Evolutionary conservation across 2,113 vertebrate species (phyloP), one percentile per base, ranked within the genome.

Genomic region (Pionites leucogaster): DNA sequence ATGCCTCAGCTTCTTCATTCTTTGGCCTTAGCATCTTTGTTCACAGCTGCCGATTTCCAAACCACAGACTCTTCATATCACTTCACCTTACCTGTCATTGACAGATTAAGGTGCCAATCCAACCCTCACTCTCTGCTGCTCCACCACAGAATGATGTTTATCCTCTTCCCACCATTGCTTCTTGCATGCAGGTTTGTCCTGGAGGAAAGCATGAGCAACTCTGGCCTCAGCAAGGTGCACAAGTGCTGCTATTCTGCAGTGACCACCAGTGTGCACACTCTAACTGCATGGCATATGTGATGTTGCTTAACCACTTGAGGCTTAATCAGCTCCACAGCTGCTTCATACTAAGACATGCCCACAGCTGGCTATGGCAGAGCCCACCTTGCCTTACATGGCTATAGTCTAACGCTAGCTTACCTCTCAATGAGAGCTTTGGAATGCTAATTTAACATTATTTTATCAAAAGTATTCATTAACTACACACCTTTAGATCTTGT

Each of bases 221-320:
- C 52, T 35, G 20, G 42, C 41, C 65, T 37, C 41, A 63, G 69
- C 8, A 2, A 57, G 33, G 28, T 11, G 17, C 70, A 25, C 59
- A 31, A 25, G 24, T 33, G 47, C 22, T 2, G 4, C 41, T 35
- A 3, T 25, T 55, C 46, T 64, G 62, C 52, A n/a, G 41, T 13
- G 23, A 49, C 52, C 2, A 1, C 23, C 1, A 1, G 9, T 12
- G 49, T 14, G 37, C 63, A 52, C 29, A 10, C 18, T 18, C 67
- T n/a, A 29, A 52, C 31, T 7, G 46, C 29, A 68, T 0, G 0
- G 10, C 28, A 1, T 24, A 37, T 4, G 7, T 23, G 16, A 75
- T 23, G n/a, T 7, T 50, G 29, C 52, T 74, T 17, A 82, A 86
- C 29, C 9, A 17, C 37, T 52, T 1, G 0, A 63, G 16, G 14